Percentiles rank a stretch among this genome's conserved stretches.
Evolutionary conservation across 2,797 vertebrate species (phyloP).

Genomic region (Anableps anableps): DNA sequence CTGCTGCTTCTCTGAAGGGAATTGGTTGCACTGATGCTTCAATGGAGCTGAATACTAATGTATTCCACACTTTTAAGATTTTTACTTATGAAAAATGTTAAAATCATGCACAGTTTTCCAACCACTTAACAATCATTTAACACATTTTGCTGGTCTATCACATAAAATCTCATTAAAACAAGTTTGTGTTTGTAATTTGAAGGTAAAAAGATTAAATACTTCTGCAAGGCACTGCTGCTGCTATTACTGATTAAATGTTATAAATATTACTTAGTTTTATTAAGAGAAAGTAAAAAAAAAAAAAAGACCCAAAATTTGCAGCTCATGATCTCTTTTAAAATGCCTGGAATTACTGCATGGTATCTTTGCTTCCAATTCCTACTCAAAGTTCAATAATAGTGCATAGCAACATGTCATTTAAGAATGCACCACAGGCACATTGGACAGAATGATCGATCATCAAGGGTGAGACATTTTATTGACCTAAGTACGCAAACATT

Average conservation of each 20-base stretch:
- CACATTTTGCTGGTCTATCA: not conserved
- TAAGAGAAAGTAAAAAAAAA: not conserved
- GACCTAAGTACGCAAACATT: not conserved
- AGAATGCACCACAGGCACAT: not conserved
- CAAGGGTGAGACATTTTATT: not conserved
- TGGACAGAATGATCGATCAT: not conserved
- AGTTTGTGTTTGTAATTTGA: not conserved
- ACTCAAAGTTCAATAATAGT: not conserved
- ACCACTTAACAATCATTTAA: not conserved
- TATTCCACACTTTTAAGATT: not conserved
- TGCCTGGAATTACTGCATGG: not conserved
- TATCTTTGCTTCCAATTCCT: not conserved
- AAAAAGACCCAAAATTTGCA: not conserved
- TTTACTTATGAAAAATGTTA: not conserved
- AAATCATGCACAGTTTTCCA: not conserved
- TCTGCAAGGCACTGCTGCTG: not conserved
- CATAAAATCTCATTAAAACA: not conserved
- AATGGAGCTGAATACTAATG: not conserved
- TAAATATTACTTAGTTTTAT: not conserved
- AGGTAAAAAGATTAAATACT: not conserved
- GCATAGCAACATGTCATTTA: constrained; percentile 2
- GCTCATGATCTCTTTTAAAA: not conserved
- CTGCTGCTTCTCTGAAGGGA: not conserved
- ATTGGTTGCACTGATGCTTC: not conserved
- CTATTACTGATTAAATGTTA: not conserved